Base-by-base conservation (phyloP, 2,888 invertebrate genomes). In the Erebia ligea region DNA sequence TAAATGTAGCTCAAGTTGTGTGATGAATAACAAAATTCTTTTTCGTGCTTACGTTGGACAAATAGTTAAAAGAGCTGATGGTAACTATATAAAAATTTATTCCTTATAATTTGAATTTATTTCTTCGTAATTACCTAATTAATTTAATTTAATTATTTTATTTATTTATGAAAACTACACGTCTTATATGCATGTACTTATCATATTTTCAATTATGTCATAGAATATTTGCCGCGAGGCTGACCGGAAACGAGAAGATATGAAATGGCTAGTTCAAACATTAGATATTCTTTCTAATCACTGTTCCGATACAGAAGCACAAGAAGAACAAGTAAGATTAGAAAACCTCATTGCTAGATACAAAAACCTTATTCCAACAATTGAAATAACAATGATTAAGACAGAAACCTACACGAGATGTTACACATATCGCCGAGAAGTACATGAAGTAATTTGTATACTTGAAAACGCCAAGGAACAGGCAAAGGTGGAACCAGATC, bases 181-280 rank as follows among this genome's bases (percentile, higher is more conserved):
- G n/a, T n/a, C 3, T 15, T n/a, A 52, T 52, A n/a, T n/a, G 8
- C 1, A 52, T 52, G n/a, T 17, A 52, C 17, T 56, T 21, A 57
- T 54, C 1, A 65, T 19, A 40, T 64, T 68, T 67, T 66, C 17
- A 73, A 58, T 68, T 77, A 77, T 72, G 77, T 86, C 88, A 4
- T 91, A 98, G 98, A 96, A 95, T 86, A 97, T 98, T 79, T 98
- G 98, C 86, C 96, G 96, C 73, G 98, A 98, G 91, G 98, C 98
- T 50, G 98, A 98, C 85, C 95, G 95, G 72, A 97, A 97, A 86
- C 95, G 98, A 40, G 98, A 98, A 86, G 98, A 98, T 81, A 98
- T 98, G 96, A 98, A 98, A 84, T 98, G 98, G 98, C 94, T 99
- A 69, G 98, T 98, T 1, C 98, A 98, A 88, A 97, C 97, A 15